Conservation (phyloP, 2,797 vertebrate genomes). For the Sebastes diploproa region DNA sequence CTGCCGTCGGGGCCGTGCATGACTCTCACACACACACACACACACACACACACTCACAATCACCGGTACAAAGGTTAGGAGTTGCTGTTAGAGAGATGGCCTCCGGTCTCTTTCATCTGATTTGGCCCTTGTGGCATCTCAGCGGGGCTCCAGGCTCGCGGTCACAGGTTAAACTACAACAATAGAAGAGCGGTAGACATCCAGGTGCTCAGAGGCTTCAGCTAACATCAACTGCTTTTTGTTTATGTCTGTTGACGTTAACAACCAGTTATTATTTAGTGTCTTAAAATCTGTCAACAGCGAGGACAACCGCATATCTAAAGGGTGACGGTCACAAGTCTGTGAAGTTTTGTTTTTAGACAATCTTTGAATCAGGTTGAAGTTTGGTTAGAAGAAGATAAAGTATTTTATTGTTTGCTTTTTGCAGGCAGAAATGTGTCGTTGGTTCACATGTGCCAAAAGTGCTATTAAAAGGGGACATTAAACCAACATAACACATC, state of each 20-base stretch:
- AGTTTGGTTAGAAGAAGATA: no score
- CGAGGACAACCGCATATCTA: not conserved
- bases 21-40: not conserved
- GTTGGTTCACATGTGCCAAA: no score
- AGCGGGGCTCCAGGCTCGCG: slow-evolving; percentile 34
- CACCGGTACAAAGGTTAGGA: slow-evolving; percentile 67
- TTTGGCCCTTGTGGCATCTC: slow-evolving; percentile 52
- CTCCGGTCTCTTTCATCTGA: slow-evolving; percentile 65
- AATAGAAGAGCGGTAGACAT: slow-evolving; percentile 30
- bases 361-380: no score
- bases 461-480: no score
- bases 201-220: slow-evolving; percentile 12
- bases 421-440: no score
- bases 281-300: not conserved
- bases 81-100: slow-evolving; percentile 63
- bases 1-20: slow-evolving; percentile 54
- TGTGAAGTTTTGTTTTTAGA: no score
- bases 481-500: no score
- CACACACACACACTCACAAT: no score
- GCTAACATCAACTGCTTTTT: not conserved
- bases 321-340: no score
- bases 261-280: not conserved
- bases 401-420: no score
- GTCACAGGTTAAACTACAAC: slow-evolving; percentile 57
- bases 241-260: not conserved